Evolutionary conservation across 2,888 invertebrate species (phyloP).

Genomic region (Tenthredo notha): DNA sequence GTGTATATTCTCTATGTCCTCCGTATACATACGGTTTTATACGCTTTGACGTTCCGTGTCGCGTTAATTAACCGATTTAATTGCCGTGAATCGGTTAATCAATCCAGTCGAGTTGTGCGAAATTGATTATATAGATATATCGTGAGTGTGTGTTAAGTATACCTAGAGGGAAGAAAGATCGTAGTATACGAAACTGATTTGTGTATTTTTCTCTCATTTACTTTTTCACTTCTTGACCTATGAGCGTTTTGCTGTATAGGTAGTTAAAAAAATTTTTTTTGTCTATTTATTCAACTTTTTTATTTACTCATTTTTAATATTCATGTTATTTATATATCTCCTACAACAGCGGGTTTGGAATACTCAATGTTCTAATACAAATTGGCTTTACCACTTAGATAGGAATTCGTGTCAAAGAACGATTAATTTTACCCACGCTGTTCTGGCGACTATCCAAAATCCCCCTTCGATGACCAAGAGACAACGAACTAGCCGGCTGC

Average conservation of each 20-base stretch:
- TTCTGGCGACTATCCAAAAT: slow-evolving; percentile 70
- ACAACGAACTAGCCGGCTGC: slow-evolving; percentile 29
- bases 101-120: slow-evolving; percentile 5
- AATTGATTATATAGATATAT: slow-evolving; percentile 1
- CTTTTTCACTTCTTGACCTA: no score
- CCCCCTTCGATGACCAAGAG: slow-evolving; percentile 52
- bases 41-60: slow-evolving; percentile 35
- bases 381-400: slow-evolving; percentile 73
- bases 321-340: not conserved
- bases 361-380: slow-evolving; percentile 62
- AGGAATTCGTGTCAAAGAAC: slow-evolving; percentile 74
- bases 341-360: not conserved
- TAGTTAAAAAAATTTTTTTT: not conserved
- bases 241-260: no score
- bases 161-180: not conserved
- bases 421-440: slow-evolving; percentile 73
- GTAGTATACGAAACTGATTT: not conserved
- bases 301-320: not conserved
- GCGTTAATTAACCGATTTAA: slow-evolving; percentile 43
- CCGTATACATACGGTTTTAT: not conserved
- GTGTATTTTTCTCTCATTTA: not conserved
- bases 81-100: slow-evolving; percentile 27
- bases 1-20: not conserved
- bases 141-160: not conserved
- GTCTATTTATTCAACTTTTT: not conserved